phyloP scores from a whole-genome alignment of 1,140 invertebrate species.

The Listronotus oregonensis region DNA sequence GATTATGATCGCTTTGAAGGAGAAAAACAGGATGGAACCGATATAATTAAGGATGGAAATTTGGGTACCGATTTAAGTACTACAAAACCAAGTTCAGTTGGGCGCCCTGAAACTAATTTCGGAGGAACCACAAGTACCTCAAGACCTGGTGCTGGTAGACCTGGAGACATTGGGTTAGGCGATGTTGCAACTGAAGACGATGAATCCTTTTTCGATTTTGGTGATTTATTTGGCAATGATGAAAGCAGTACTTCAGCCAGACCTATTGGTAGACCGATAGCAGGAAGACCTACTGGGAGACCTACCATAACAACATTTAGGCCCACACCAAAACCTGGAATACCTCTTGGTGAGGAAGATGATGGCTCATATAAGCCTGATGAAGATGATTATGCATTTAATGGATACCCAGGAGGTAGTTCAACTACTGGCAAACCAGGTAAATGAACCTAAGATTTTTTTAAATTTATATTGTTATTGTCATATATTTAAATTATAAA shows the following conservation, averaged over 20 bases:
- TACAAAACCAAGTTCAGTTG: slow-evolving; percentile 1
- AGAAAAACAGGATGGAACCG: background rate
- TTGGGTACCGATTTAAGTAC: slow-evolving; percentile 11
- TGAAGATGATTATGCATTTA: background rate
- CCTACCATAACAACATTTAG: slow-evolving; percentile 28
- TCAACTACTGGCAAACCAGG: slow-evolving; percentile 8
- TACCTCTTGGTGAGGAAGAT: slow-evolving; percentile 17
- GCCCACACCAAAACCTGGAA: slow-evolving; percentile 20
- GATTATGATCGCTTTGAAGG: slow-evolving; percentile 32
- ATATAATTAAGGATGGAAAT: slow-evolving; percentile 9
- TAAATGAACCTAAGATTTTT: too few relatives aligned
- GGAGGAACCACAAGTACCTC: slow-evolving; percentile 1
- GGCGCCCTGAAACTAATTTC: background rate
- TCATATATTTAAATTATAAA: too few relatives aligned
- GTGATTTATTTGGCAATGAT: slow-evolving; percentile 34
- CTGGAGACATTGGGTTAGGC: background rate
- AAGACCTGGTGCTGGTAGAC: slow-evolving; percentile 20
- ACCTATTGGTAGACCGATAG: slow-evolving; percentile 9
- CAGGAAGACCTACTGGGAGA: slow-evolving; percentile 22
- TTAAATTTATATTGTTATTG: too few relatives aligned
- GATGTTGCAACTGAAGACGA: slow-evolving; percentile 12
- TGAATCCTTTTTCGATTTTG: slow-evolving; percentile 35
- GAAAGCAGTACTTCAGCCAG: slow-evolving; percentile 11
- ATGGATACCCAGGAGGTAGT: slow-evolving; percentile 21
- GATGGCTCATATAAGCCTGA: slow-evolving; percentile 37